Evolutionary conservation across 2,113 vertebrate genomes (phyloP), one percentile per base, ranked within the genome.

Genomic region (Hyperopisus bebe): DNA sequence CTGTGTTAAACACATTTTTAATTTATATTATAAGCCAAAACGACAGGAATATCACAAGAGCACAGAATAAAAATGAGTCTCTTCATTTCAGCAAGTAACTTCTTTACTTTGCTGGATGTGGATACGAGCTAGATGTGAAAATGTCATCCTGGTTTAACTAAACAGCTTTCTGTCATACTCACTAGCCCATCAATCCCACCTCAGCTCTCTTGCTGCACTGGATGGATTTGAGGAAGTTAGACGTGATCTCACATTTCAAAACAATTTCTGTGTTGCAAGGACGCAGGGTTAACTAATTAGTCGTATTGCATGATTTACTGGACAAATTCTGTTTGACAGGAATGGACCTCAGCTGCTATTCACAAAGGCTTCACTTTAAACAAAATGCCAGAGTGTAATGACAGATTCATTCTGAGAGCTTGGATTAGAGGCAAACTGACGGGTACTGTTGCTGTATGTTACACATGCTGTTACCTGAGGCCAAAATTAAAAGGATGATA

Each of bases 281-380:
- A 85, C 21, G 19, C 21, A 66, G 44, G 51, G 39, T 24, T 44
- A 39, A 42, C 89, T 86, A 86, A 90, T 90, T 55, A 86, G 55
- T 35, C 13, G 3, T 84, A 90, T 70, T 50, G 86, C 31, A 53
- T 74, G 88, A 11, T 19, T 74, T 47, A 88, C 62, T 6, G 11
- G 89, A 90, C 17, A 27, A 70, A 66, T 70, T 31, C 89, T 55
- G 4, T 48, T 46, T 84, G 89, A 84, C 51, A 85, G 51, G 17
- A 11, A 15, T 58, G n/a, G 84, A 84, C 9, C 35, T 51, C 48
- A 47, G 44, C 46, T 48, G 42, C 24, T 10, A 53, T 53, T n/a
- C 1, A n/a, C 19, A 58, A n/a, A 31, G 53, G 39, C 17, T 51
- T 21, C 27, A 31, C 24, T 66, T 89, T 58, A 66, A 85, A 39